Evolutionary conservation across 2,888 invertebrate species (phyloP).

Genomic region (Leucozona laternaria): DNA sequence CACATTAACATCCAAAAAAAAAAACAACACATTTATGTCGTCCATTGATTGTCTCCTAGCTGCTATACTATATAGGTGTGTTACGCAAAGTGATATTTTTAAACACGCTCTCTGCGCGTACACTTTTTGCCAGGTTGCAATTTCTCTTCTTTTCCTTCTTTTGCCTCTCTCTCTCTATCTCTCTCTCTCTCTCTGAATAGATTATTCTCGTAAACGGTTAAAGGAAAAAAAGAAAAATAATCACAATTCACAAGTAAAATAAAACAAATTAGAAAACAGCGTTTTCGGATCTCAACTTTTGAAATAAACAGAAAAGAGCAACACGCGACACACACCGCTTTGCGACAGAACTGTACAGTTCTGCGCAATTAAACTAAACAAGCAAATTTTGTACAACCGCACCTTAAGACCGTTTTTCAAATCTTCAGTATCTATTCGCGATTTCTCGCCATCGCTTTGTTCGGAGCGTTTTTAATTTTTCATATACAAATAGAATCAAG

Average conservation of each 20-base stretch:
- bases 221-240: background rate
- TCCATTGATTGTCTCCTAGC: slow-evolving; percentile 25
- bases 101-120: slow-evolving; percentile 70
- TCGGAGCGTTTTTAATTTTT: slow-evolving; percentile 8
- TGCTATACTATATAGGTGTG: slow-evolving; percentile 59
- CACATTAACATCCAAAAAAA: slow-evolving; percentile 27
- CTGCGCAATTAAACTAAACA: slow-evolving; percentile 29
- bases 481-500: background rate
- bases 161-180: background rate
- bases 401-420: slow-evolving; percentile 41
- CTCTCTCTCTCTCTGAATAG: background rate
- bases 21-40: slow-evolving; percentile 36
- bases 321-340: slow-evolving; percentile 20
- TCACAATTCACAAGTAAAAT: background rate
- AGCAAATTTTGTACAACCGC: slow-evolving; percentile 48
- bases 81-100: slow-evolving; percentile 83
- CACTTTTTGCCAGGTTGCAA: slow-evolving; percentile 49
- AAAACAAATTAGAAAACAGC: slow-evolving; percentile 33
- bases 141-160: slow-evolving; percentile 31
- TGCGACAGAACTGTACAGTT: slow-evolving; percentile 18
- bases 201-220: background rate
- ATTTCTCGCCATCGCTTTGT: slow-evolving; percentile 72
- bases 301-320: slow-evolving; percentile 26
- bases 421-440: slow-evolving; percentile 78
- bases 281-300: slow-evolving; percentile 16